phyloP scores from a whole-genome alignment of 2,797 vertebrate genomes.

The Sebastes melanostomus region DNA sequence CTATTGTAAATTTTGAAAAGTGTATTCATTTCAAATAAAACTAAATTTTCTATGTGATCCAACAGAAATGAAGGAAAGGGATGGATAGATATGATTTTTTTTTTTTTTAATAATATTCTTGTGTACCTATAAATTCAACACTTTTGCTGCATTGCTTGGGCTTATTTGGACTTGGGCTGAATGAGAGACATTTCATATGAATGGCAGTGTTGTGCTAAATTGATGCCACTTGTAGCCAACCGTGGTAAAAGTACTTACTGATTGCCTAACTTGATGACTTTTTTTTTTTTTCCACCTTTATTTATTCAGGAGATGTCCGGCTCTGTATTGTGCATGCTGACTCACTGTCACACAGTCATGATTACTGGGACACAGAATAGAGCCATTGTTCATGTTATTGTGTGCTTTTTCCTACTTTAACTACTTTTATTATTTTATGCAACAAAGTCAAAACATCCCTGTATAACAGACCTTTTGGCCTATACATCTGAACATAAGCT shows the following conservation, averaged over 20 bases:
- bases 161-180: background rate
- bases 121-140: background rate
- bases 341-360: too few relatives aligned
- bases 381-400: background rate
- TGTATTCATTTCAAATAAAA: background rate
- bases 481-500: background rate
- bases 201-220: background rate
- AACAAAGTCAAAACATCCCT: background rate
- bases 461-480: background rate
- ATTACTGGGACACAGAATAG: background rate
- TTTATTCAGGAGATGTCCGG: too few relatives aligned
- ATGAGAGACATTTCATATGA: background rate
- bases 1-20: background rate
- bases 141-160: background rate
- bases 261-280: background rate
- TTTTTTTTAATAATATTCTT: background rate
- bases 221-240: background rate
- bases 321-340: too few relatives aligned
- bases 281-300: too few relatives aligned
- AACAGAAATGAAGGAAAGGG: background rate
- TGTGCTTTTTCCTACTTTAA: background rate
- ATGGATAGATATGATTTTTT: background rate
- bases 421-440: too few relatives aligned
- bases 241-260: background rate
- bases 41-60: background rate